Evolutionary conservation across 2,888 invertebrate genomes (phyloP), one percentile per base, ranked within the genome.

Genomic region (Rhagonycha lutea): DNA sequence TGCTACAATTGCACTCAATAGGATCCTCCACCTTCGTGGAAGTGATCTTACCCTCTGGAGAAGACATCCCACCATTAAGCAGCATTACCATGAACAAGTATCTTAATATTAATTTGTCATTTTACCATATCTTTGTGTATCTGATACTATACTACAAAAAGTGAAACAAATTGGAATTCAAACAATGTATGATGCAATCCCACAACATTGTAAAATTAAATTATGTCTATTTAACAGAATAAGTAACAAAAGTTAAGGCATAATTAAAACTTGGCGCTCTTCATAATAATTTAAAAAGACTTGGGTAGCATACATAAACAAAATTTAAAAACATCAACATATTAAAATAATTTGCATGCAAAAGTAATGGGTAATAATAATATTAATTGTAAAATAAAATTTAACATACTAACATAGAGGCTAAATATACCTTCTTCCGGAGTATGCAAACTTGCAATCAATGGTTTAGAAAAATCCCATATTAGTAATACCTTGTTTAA

Each of bases 401-500:
- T 4, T n/a, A 24, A n/a, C 2, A 65, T 65, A 65, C 26, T 65
- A 65, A 65, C 24, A 24, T 24, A 65, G 63, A 65, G 63, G 63
- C 63, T 24, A 65, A 65, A 65, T 65, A 65, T 65, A 65, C 63
- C 63, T 65, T 65, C 26, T 65, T 24, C 26, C 63, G 24, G 26
- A 65, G 18, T 65, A 26, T 65, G 26, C n/a, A 65, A 65, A 65
- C 26, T 65, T 65, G 23, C 23, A 65, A 28, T 68, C 68, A 67
- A 71, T 63, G 29, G 69, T 32, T 62, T 68, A 73, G 73, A 69
- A 47, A 47, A 72, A 65, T 75, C 75, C 75, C 72, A 69, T 69
- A 69, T 73, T 67, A 18, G 73, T 79, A 81, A 80, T 82, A 82
- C 82, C 82, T 82, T 81, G 79, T 80, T 77, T 29, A 75, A 80